These are phyloP conservation scores for Thumatha senex DNA, from an alignment of 2,888 invertebrate species.

Conservation along the genomic window DNA sequence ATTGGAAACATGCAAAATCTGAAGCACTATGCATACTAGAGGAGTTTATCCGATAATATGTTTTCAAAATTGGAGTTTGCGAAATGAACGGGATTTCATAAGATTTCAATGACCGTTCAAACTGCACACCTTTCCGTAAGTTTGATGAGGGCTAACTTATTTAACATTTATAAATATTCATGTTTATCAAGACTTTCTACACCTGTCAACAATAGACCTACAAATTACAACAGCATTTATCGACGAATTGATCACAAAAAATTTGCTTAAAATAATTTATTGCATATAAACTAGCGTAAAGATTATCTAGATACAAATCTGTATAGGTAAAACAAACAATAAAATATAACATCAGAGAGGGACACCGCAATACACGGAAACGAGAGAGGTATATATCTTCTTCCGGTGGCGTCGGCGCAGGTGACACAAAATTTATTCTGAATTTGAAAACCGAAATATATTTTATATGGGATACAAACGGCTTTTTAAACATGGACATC, in stretches of 20 bases:
- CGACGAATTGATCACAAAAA: constrained; percentile 63
- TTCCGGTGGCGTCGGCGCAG: constrained; percentile 79
- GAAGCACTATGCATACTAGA: too few species aligned
- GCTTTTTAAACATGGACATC: constrained; percentile 82
- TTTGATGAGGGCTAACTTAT: neutral
- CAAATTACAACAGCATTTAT: constrained; percentile 70
- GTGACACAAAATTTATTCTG: constrained; percentile 83
- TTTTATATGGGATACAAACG: constrained; percentile 80
- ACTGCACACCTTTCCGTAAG: neutral
- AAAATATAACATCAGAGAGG: constrained; percentile 50
- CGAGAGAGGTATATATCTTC: constrained; percentile 54
- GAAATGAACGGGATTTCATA: too few species aligned
- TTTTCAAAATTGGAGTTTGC: too few species aligned
- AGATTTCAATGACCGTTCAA: too few species aligned
- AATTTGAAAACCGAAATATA: constrained; percentile 82
- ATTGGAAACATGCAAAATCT: too few species aligned
- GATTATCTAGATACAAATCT: constrained; percentile 76
- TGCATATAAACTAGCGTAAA: constrained; percentile 75
- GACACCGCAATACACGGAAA: constrained; percentile 48
- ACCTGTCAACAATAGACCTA: constrained; percentile 68
- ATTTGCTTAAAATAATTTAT: constrained; percentile 70
- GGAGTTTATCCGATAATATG: too few species aligned
- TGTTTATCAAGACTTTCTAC: constrained; percentile 40
- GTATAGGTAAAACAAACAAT: constrained; percentile 69
- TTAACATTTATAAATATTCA: constrained; percentile 6